Conservation (phyloP, 2,888 invertebrate species). For the Nomada ruficornis region DNA sequence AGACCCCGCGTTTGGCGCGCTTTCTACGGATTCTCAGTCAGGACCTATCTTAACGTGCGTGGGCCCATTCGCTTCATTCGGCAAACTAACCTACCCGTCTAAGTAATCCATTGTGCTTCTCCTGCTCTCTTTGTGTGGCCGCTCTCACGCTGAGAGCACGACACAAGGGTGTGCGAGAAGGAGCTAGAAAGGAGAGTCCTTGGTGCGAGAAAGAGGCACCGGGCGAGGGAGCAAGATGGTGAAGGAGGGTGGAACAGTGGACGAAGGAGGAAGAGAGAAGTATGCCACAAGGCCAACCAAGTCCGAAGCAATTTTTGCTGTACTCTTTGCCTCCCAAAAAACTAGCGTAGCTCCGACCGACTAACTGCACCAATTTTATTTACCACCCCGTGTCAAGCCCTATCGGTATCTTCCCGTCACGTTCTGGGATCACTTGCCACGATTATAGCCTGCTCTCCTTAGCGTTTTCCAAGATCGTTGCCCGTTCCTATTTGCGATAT, state of each 20-base stretch:
- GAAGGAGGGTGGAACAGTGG: conserved; percentile 54
- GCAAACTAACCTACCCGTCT: conserved; percentile 83
- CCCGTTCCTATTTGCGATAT: neutral
- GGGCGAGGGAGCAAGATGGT: conserved; percentile 51
- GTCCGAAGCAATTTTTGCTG: conserved; percentile 74
- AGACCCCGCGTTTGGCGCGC: conserved; percentile 66
- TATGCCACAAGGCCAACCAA: conserved; percentile 81
- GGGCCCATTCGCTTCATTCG: conserved; percentile 78
- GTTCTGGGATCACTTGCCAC: conserved; percentile 6
- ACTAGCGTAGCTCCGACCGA: conserved; percentile 66
- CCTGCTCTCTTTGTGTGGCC: conserved; percentile 79
- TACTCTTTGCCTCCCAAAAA: conserved; percentile 68
- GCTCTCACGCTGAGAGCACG: conserved; percentile 78
- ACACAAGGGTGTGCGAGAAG: conserved; percentile 69
- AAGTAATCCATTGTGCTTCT: conserved; percentile 82
- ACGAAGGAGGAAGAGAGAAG: conserved; percentile 64
- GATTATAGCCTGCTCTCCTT: neutral
- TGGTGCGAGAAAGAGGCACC: conserved; percentile 24
- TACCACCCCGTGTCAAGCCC: conserved; percentile 44
- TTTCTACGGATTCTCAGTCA: conserved; percentile 76
- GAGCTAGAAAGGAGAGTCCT: conserved; percentile 60
- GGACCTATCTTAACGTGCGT: conserved; percentile 83
- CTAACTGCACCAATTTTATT: conserved; percentile 76
- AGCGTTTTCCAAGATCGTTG: neutral
- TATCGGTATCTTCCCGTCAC: conserved; percentile 36